A percentile compares a stretch with the other conserved stretches of the same genome.
Evolutionary conservation across 2,113 vertebrate genomes (phyloP).

Genomic region (Poecile atricapillus): DNA sequence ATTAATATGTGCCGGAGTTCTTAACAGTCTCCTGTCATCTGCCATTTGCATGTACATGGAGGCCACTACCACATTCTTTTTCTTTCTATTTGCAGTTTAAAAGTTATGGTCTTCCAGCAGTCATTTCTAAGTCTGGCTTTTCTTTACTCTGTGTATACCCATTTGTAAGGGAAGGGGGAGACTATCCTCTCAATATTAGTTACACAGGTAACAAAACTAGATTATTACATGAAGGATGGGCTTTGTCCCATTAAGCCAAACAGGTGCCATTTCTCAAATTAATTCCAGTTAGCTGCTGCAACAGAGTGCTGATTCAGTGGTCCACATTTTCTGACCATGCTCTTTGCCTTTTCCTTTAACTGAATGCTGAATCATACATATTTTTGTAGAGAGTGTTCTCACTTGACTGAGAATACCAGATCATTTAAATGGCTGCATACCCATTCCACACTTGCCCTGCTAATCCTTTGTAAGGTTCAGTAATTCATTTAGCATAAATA

Average conservation of each 20-base stretch:
- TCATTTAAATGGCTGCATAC: slow-evolving; percentile 27
- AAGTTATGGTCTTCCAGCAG: slow-evolving; percentile 30
- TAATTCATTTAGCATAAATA: slow-evolving; percentile 56
- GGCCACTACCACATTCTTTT: neutral
- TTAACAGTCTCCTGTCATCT: neutral
- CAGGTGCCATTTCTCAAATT: slow-evolving; percentile 35
- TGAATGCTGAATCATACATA: slow-evolving; percentile 40
- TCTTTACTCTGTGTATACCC: neutral
- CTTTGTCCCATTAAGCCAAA: slow-evolving; percentile 17
- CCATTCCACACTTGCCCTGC: slow-evolving; percentile 49
- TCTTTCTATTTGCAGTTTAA: slow-evolving; percentile 11
- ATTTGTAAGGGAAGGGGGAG: slow-evolving; percentile 8
- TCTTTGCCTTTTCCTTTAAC: slow-evolving; percentile 49
- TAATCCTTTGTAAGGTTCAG: slow-evolving; percentile 44
- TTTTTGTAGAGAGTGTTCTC: slow-evolving; percentile 29
- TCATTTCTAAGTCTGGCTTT: neutral
- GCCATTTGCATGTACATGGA: neutral
- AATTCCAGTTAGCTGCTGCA: slow-evolving; percentile 37
- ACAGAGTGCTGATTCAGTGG: slow-evolving; percentile 37
- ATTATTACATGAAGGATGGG: neutral
- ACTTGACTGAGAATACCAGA: slow-evolving; percentile 40
- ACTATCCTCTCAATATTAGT: neutral
- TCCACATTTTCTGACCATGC: slow-evolving; percentile 44
- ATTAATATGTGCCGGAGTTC: neutral
- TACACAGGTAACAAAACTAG: neutral